Evolutionary conservation across 2,113 vertebrate genomes (phyloP).

Genomic region (Atherinomorus stipes): DNA sequence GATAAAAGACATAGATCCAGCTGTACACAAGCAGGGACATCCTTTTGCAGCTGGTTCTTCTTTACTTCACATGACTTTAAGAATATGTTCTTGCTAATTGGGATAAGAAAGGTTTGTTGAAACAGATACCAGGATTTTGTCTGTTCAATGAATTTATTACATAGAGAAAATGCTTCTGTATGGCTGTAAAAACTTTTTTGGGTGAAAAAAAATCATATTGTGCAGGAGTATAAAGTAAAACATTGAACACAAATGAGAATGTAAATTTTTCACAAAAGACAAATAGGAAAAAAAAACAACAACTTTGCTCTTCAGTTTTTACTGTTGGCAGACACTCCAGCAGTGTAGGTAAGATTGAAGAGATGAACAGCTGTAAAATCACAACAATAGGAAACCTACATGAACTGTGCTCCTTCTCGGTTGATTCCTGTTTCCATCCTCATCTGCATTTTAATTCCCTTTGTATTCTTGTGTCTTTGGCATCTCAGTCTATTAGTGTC

Average conservation of each 20-base stretch:
- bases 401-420: conserved; percentile 13
- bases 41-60: not conserved
- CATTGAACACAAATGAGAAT: not conserved
- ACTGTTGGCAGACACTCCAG: not conserved
- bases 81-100: not conserved
- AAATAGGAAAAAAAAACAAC: too few relatives aligned
- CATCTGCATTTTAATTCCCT: conserved; percentile 17
- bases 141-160: not conserved
- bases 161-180: not conserved
- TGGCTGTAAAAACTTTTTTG: not conserved
- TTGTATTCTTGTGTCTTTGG: conserved; percentile 8
- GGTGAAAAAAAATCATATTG: not conserved
- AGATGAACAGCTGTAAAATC: conserved; percentile 36
- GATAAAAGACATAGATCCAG: not conserved
- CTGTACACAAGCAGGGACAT: not conserved
- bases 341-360: not conserved
- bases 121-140: not conserved
- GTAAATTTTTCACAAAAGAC: not conserved
- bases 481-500: conserved; percentile 28
- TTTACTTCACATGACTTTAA: not conserved
- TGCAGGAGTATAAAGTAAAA: not conserved
- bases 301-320: not conserved
- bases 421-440: conserved; percentile 4
- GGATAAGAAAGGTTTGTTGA: not conserved
- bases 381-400: not conserved